Percentiles rank a stretch among this genome's conserved stretches.
These are phyloP conservation scores for Equus przewalskii DNA, from an alignment of 2,113 vertebrate genomes.

Conservation along the genomic window DNA sequence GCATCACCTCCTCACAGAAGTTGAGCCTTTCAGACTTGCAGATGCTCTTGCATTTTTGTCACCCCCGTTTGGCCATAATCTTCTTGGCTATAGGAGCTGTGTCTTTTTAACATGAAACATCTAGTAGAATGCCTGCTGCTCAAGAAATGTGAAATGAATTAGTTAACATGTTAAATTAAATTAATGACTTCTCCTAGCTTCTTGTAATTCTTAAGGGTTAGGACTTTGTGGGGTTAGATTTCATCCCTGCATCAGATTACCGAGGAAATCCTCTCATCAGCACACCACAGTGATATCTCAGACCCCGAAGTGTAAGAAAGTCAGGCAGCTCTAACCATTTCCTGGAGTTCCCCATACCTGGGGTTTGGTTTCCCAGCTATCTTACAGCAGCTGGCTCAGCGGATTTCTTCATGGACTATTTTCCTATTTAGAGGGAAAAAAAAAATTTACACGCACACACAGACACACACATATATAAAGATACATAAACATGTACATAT, in stretches of 20 bases:
- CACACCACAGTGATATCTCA: neutral
- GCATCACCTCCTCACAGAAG: neutral
- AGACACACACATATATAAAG: accelerated
- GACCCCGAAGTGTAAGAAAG: neutral
- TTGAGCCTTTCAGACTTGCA: neutral
- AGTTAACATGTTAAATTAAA: neutral
- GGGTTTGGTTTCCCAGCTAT: neutral
- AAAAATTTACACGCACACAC: accelerated
- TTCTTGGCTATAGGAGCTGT: neutral
- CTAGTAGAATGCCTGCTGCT: neutral
- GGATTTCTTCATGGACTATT: slow-evolving; percentile 5
- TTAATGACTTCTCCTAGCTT: neutral
- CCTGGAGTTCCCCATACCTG: neutral
- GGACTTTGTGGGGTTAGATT: neutral
- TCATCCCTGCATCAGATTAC: neutral
- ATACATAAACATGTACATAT: neutral
- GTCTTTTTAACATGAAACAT: neutral
- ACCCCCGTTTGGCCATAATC: neutral
- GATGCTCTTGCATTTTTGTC: neutral
- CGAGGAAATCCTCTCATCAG: neutral
- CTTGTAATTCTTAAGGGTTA: slow-evolving; percentile 19
- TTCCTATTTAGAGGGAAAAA: slow-evolving; percentile 19
- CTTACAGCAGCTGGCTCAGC: neutral
- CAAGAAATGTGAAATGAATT: slow-evolving; percentile 43
- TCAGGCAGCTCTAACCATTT: neutral